Evolutionary conservation across 2,888 invertebrate genomes (phyloP), one percentile per base, ranked within the genome.

Genomic region (Lepidochrysops patricia): DNA sequence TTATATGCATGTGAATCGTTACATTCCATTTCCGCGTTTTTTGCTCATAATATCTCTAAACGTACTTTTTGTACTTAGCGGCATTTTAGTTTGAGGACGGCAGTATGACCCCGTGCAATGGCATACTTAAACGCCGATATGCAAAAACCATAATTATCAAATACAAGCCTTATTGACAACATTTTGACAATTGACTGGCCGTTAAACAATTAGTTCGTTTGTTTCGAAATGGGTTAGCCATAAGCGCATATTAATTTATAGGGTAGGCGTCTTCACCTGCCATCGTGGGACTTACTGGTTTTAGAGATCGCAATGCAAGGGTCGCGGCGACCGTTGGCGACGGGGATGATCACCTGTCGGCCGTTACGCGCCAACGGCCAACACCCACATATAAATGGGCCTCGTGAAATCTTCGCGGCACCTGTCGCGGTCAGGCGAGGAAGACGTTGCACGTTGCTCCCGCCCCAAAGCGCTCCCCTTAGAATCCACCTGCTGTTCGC

Each of bases 331-430:
- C 85, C 84, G 87, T 86, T 85, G 85, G 79, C 74, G 78, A 77
- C 67, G 73, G 79, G 82, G 83, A 83, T 79, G 84, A 82, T 86
- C 86, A 89, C 88, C 88, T 89, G 88, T 82, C 87, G 84, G 75
- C 87, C 87, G 89, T 89, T 89, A 86, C 87, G 87, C 83, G 83
- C 89, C 88, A 88, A 87, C 87, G 87, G 86, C 81, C 72, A 69
- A 70, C 84, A 83, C 87, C 85, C 87, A 87, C 85, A 85, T 85
- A 80, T 79, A 82, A 78, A 78, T 72, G 74, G 72, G 73, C 70
- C 72, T 78, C 75, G 78, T 77, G 83, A 87, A 87, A 87, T 88
- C 87, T 84, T 82, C 81, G 73, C 72, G 72, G 84, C 89, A 89
- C 88, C 87, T 89, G 89, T 83, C 81, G 62, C 77, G 78, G 83